Percentiles rank a stretch among this genome's conserved stretches.
These are phyloP conservation scores for Pammene aurita DNA, from an alignment of 2,888 invertebrate species.

Conservation along the genomic window DNA sequence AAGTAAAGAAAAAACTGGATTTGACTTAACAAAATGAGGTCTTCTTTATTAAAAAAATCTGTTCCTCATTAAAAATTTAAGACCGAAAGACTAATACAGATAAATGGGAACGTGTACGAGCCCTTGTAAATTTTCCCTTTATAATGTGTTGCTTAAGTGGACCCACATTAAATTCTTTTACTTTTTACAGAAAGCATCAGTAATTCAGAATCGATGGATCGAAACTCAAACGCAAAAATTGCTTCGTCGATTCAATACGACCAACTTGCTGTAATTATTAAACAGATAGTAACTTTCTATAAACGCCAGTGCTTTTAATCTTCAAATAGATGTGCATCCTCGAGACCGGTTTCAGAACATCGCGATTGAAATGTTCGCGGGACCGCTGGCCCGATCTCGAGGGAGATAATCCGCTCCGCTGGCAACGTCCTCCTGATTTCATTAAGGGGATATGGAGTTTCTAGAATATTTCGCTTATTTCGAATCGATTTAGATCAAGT, in stretches of 20 bases:
- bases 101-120: conserved; percentile 12
- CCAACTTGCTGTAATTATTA: conserved; percentile 20
- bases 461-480: conserved; percentile 65
- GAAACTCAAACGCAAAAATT: conserved; percentile 17
- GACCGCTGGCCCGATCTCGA: conserved; percentile 55
- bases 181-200: conserved; percentile 22
- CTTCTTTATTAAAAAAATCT: neutral
- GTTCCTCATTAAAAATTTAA: neutral
- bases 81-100: conserved; percentile 2
- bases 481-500: conserved; percentile 74
- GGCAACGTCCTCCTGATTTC: conserved; percentile 63
- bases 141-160: conserved; percentile 26
- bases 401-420: conserved; percentile 55
- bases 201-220: conserved; percentile 21
- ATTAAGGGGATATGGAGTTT: conserved; percentile 57
- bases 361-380: conserved; percentile 72
- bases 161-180: conserved; percentile 32
- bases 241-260: conserved; percentile 4
- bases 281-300: conserved; percentile 32
- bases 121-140: conserved; percentile 17
- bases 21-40: neutral
- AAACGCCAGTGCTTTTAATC: conserved; percentile 16
- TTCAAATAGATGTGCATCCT: conserved; percentile 45
- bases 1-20: conserved; percentile 1
- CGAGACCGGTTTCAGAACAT: conserved; percentile 66